Evolutionary conservation across 2,888 invertebrate species (phyloP), one percentile per base, ranked within the genome.

Genomic region (Clivina fossor): DNA sequence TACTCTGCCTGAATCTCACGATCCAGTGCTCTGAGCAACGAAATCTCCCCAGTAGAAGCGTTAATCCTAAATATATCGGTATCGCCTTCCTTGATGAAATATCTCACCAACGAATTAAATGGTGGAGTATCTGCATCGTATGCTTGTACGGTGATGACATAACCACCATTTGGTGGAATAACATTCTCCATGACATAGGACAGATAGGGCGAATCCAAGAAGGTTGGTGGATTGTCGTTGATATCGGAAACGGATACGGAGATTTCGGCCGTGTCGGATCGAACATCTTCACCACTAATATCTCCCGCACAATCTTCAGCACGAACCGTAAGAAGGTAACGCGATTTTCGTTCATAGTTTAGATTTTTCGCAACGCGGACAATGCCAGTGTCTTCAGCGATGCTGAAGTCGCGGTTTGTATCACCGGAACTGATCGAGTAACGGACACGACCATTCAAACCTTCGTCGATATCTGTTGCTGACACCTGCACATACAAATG

Each of bases 111-210:
- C 62, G 88, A 88, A 73, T 92, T 93, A 74, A 92, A 90, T 13
- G 91, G 90, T 58, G 90, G 87, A 47, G 92, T 90, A 76, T 95
- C 94, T 57, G 92, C 92, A 71, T 95, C 95, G 73, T 86, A 87
- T 19, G 94, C 95, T 63, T 85, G 84, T 44, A 95, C 90, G 63
- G 89, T 85, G 66, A 86, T 82, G 64, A 91, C 84, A 71, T 88
- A 90, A 47, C 89, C 90, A 49, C 88, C 90, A 65, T 84, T 87
- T 44, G 88, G 86, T 54, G 90, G 88, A 60, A 90, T 83, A 66
- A 90, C 85, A 72, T 93, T 92, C 77, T 97, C 96, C 86, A 93
- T 91, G 56, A 95, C 93, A 71, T 90, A 88, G 3, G 93, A 92
- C 69, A 92, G 77, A 75, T 94, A 95, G 0, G 95, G 95, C n/a